Percentiles rank a stretch among this genome's conserved stretches.
These are phyloP conservation scores for Epistrophe eligans DNA, from an alignment of 2,888 invertebrate genomes.

Conservation along the genomic window DNA sequence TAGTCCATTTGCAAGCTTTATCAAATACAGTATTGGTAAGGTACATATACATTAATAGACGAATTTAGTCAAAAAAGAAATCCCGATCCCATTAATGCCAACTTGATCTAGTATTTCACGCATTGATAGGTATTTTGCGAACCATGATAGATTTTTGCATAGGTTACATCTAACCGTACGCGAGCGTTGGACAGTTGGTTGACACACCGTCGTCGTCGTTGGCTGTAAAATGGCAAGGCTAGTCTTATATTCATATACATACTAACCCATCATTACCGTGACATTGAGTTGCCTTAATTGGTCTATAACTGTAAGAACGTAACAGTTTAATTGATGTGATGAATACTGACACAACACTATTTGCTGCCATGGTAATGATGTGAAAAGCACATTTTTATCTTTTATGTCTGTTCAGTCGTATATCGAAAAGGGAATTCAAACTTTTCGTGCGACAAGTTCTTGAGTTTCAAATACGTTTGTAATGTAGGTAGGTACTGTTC, in stretches of 20 bases:
- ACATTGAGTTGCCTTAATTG: slow-evolving; percentile 38
- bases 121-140: slow-evolving; percentile 31
- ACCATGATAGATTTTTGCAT: slow-evolving; percentile 62
- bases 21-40: too few relatives aligned
- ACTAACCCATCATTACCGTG: slow-evolving; percentile 32
- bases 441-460: neutral
- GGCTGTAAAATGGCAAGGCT: slow-evolving; percentile 27
- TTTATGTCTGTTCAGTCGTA: neutral
- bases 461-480: neutral
- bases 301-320: slow-evolving; percentile 19
- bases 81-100: neutral
- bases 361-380: slow-evolving; percentile 57
- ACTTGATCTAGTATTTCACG: slow-evolving; percentile 33
- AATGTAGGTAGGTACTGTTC: neutral
- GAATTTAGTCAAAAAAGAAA: slow-evolving; percentile 1
- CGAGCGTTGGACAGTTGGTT: slow-evolving; percentile 26
- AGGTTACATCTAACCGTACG: slow-evolving; percentile 13
- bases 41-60: neutral
- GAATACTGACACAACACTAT: slow-evolving; percentile 60
- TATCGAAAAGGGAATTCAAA: neutral
- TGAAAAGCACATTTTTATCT: slow-evolving; percentile 9
- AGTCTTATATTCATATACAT: neutral
- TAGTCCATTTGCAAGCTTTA: slow-evolving; percentile 51
- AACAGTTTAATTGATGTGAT: slow-evolving; percentile 56
- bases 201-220: slow-evolving; percentile 5